Evolutionary conservation across 2,888 invertebrate species (phyloP), one percentile per base, ranked within the genome.

Genomic region (Himalopsyche anomala): DNA sequence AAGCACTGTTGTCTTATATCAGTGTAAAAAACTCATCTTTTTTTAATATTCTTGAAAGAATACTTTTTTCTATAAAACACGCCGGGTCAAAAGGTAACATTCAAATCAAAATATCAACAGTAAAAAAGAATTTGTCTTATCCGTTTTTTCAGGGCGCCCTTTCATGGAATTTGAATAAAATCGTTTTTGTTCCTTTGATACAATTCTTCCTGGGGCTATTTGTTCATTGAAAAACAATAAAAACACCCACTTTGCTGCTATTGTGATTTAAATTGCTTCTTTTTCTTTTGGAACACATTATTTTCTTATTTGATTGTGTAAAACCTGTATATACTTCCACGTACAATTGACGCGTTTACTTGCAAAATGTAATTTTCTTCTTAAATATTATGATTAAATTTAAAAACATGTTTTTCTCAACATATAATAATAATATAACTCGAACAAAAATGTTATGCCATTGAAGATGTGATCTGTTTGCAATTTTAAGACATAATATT

Each of bases 171-270:
- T 62, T 62, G 19, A 62, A 62, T 62, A 62, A 62, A 62, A 62
- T 62, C 19, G 62, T 62, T 62, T 62, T 62, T 62, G 19, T 62
- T 28, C 9, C 62, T 62, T 62, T 62, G 62, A 62, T 62, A 28
- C 28, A 19, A 19, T 62, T 62, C 62, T 28, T n/a, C 62, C 62
- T 62, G 0, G 62, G 62, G 62, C 62, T 62, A 62, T 62, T 62
- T 62, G 62, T 19, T 62, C 62, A 62, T 62, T 62, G 62, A 62
- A 62, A 62, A 62, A 62, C 62, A 62, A 62, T 62, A 62, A 62
- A 62, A 62, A 62, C n/a, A 62, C 62, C 19, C 62, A 11, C 62
- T 62, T 28, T 62, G 19, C 8, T 28, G 8, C 62, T 8, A 62
- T 62, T 62, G 62, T 19, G 62, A 62, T 19, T 62, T 62, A 9